Evolutionary conservation across 2,888 invertebrate species (phyloP), one percentile per base, ranked within the genome.

Genomic region (Protodeltote pygarga): DNA sequence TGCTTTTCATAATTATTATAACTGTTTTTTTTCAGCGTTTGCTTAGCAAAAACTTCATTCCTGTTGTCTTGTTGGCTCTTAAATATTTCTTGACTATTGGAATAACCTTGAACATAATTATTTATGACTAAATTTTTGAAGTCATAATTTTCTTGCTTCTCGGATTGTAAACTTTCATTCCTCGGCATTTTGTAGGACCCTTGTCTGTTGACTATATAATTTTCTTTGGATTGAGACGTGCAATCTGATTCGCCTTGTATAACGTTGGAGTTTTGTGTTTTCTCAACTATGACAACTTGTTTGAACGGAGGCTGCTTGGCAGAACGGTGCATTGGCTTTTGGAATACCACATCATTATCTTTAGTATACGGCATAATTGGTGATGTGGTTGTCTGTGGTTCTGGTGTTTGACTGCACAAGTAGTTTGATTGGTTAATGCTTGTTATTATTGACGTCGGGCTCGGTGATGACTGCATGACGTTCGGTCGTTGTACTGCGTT

Each of bases 361-460:
- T 77, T 80, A n/a, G n/a, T n/a, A 58, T 55, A 73, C 1, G 68
- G 47, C 4, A 68, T 53, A 5, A 41, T 40, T 47, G 64, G 71
- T 13, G 67, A 41, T 2, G 67, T 41, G 1, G 63, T 28, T 2
- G 67, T 25, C 10, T 71, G 80, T 2, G 74, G 54, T 0, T 83
- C 83, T 24, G 75, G 67, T 2, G 75, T 57, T 49, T 85, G 84
- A 48, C 86, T 89, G 74, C 91, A 92, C 40, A 92, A 70, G 71
- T 79, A 93, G 61, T 83, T 89, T 0, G 92, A 90, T 42, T 92
- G 93, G 55, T 93, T 92, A 63, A 92, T 89, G 62, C 83, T 89
- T 16, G 79, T 64, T 41, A 92, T 92, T 28, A 93, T 88, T 2
- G 92, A 88, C 2, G 83, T 92, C 8, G 93, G 92, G 51, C 92